Conservation (phyloP, 2,888 invertebrate species). For the Scaptomyza polygonia region DNA sequence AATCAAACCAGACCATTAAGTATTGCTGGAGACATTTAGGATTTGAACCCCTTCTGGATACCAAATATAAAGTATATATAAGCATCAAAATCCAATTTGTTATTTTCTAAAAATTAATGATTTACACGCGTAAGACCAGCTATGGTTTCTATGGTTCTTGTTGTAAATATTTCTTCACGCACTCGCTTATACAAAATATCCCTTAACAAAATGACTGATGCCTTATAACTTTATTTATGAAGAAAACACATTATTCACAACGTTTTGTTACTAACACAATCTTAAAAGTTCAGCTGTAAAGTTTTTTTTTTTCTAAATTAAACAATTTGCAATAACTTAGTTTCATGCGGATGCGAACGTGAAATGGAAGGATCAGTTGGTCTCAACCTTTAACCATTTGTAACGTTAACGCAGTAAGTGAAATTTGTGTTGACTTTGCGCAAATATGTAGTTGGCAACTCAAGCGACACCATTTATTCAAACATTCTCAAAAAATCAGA, state of each 20-base stretch:
- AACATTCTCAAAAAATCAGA: conserved; percentile 45
- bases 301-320: no score
- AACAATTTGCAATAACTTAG: conserved; percentile 45
- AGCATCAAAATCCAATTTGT: no score
- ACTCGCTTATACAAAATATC: background rate
- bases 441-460: conserved; percentile 75
- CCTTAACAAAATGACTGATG: background rate
- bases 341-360: conserved; percentile 41
- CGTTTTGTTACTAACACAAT: no score
- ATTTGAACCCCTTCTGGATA: no score
- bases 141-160: no score
- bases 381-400: conserved; percentile 53
- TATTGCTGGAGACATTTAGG: no score
- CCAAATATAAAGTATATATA: no score
- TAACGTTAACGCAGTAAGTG: conserved; percentile 32
- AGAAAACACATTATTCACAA: background rate
- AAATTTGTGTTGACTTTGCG: conserved; percentile 74
- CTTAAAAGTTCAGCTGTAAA: no score
- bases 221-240: background rate
- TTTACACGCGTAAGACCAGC: no score
- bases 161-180: no score
- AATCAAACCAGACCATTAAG: no score
- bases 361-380: conserved; percentile 37
- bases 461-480: conserved; percentile 55
- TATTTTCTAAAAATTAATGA: no score